phyloP scores from a whole-genome alignment of 2,888 invertebrate genomes.

The Neuroscelio doddi region DNA sequence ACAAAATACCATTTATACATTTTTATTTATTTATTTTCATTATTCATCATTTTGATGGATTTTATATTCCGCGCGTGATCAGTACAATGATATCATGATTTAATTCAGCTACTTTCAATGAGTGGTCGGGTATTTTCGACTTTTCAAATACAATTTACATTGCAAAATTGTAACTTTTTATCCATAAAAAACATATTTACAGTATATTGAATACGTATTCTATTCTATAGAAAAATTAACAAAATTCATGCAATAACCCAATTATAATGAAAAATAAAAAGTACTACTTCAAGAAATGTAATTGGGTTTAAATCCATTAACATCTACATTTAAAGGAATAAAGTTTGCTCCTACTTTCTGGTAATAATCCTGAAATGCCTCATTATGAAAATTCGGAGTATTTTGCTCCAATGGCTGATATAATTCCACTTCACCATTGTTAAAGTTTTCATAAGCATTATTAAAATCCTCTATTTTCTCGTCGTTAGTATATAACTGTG shows the following conservation, averaged over 20 bases:
- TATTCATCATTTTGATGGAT: too few species aligned
- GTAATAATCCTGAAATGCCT: neutral
- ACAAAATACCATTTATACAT: too few species aligned
- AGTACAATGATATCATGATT: too few species aligned
- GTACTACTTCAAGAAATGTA: neutral
- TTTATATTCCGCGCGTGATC: too few species aligned
- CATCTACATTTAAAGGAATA: neutral
- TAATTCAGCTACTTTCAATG: too few species aligned
- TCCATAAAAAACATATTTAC: too few species aligned
- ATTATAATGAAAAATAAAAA: too few species aligned
- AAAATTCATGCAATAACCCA: constrained; percentile 1
- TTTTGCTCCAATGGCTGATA: neutral
- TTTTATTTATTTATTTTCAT: too few species aligned
- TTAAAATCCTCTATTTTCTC: neutral
- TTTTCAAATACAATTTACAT: too few species aligned
- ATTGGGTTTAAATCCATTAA: constrained; percentile 1
- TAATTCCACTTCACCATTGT: neutral
- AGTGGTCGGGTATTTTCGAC: too few species aligned
- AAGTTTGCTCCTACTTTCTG: neutral
- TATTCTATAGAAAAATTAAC: neutral
- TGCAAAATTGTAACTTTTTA: too few species aligned
- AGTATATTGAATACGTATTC: neutral
- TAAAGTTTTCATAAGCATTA: constrained; percentile 1
- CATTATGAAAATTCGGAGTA: neutral
- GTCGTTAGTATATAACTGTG: neutral